These are phyloP conservation scores for Enteromius afrohamiltoni DNA, from an alignment of 2,797 vertebrate species.

Conservation along the genomic window DNA sequence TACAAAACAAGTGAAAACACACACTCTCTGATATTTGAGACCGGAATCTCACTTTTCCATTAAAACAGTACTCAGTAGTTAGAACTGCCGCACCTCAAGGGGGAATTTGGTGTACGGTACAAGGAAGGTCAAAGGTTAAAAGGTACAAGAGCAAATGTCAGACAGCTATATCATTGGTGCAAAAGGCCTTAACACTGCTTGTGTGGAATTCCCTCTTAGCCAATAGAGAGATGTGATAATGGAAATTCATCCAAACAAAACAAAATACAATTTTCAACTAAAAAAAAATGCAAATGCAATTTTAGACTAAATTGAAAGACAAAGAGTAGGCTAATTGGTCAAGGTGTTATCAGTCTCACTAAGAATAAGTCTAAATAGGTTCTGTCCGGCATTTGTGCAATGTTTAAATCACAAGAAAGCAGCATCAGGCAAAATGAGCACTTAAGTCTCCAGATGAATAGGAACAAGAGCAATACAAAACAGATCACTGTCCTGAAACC, in stretches of 20 bases:
- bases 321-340: background rate
- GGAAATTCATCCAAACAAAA: background rate
- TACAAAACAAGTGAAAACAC: constrained; percentile 34
- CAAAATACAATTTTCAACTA: background rate
- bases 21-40: background rate
- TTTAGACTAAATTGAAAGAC: background rate
- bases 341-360: background rate
- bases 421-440: background rate
- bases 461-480: constrained; percentile 14
- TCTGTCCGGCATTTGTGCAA: background rate
- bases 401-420: background rate
- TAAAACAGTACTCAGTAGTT: background rate
- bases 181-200: background rate
- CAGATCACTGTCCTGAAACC: constrained; percentile 30
- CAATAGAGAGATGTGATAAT: background rate
- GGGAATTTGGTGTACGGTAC: constrained; percentile 35
- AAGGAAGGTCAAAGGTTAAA: constrained; percentile 17
- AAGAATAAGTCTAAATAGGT: background rate
- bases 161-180: background rate
- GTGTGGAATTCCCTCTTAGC: background rate
- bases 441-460: background rate
- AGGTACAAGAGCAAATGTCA: background rate
- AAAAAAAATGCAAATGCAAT: background rate
- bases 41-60: constrained; percentile 19
- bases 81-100: constrained; percentile 8